Conservation (phyloP, 2,113 vertebrate species). For the Syrmaticus mikado region DNA sequence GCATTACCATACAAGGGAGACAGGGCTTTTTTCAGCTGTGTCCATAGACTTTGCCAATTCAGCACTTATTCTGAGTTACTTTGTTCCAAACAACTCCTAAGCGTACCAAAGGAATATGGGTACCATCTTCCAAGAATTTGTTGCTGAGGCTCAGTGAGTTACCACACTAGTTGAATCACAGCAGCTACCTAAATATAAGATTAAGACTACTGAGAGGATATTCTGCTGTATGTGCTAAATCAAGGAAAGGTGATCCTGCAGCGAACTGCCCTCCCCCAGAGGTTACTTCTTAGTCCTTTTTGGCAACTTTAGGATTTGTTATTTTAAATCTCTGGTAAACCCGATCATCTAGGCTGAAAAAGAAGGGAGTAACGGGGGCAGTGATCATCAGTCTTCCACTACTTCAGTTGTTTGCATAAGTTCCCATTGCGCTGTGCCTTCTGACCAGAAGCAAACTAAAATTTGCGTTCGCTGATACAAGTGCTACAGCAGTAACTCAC, state of each 20-base stretch:
- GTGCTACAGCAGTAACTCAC: not conserved
- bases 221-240: not conserved
- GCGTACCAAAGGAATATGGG: not conserved
- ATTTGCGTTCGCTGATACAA: not conserved
- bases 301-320: not conserved
- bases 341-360: not conserved
- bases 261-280: not conserved
- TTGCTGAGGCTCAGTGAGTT: not conserved
- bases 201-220: not conserved
- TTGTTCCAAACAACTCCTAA: not conserved
- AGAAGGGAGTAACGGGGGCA: not conserved
- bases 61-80: not conserved
- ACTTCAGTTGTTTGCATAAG: not conserved
- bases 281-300: not conserved
- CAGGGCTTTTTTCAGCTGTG: not conserved
- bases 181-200: not conserved
- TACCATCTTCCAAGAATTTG: not conserved
- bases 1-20: not conserved
- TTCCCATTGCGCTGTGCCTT: not conserved
- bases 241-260: not conserved
- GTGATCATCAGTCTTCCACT: not conserved
- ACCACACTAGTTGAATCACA: not conserved
- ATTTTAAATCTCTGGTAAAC: not conserved
- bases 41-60: not conserved
- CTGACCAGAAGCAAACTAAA: not conserved